phyloP scores from a whole-genome alignment of 2,888 invertebrate genomes.

The Parnassius orleans region DNA sequence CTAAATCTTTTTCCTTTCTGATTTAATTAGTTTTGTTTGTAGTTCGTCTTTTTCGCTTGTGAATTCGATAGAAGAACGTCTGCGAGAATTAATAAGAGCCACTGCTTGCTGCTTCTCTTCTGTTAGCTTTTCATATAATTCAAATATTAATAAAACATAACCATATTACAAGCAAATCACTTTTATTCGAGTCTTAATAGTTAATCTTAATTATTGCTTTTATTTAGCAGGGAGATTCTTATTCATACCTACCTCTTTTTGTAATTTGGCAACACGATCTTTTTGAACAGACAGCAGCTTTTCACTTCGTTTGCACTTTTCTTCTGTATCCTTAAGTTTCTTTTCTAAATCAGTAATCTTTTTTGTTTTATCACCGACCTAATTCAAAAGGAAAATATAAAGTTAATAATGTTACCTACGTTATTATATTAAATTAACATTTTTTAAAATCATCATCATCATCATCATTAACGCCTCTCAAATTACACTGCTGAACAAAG shows the following conservation, averaged over 20 bases:
- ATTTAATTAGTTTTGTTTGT: constrained; percentile 64
- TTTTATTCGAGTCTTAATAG: neutral
- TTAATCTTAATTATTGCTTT: too few relatives aligned
- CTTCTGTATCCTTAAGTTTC: constrained; percentile 84
- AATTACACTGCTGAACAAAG: too few relatives aligned
- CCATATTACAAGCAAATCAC: constrained; percentile 1
- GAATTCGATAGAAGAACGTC: constrained; percentile 67
- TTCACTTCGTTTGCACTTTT: constrained; percentile 82
- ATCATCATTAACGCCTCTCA: too few relatives aligned
- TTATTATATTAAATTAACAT: too few relatives aligned
- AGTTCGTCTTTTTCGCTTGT: constrained; percentile 73
- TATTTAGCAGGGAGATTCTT: neutral
- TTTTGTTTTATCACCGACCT: constrained; percentile 83
- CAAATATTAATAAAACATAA: constrained; percentile 7
- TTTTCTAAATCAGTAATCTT: constrained; percentile 84
- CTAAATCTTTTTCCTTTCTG: constrained; percentile 68
- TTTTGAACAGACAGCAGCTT: constrained; percentile 78
- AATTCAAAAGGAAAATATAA: constrained; percentile 1
- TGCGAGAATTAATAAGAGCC: constrained; percentile 58
- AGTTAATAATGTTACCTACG: too few relatives aligned
- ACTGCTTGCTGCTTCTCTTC: constrained; percentile 73
- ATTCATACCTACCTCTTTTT: constrained; percentile 77
- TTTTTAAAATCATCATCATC: too few relatives aligned
- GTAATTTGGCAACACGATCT: constrained; percentile 80
- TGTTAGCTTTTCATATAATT: constrained; percentile 49